Conservation (phyloP, 2,888 invertebrate species). For the Corbicula japonica region DNA sequence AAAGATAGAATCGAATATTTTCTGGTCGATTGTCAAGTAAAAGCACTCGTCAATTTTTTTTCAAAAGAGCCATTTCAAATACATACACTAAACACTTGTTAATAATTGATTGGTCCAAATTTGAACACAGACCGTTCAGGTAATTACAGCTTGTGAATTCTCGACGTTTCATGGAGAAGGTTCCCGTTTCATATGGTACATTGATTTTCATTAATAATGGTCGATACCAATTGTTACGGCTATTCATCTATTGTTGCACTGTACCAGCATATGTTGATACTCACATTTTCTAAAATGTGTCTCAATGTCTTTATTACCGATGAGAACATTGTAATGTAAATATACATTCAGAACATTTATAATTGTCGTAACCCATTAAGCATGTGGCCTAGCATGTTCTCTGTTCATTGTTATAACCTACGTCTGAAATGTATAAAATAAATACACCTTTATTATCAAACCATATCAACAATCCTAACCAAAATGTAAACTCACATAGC, state of each 20-base stretch:
- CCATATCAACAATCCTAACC: no score
- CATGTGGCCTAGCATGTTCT: no score
- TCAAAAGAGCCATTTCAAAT: constrained; percentile 31
- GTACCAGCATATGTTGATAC: no score
- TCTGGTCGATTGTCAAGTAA: constrained; percentile 47
- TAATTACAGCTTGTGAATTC: constrained; percentile 29
- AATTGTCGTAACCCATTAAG: no score
- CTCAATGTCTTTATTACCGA: no score
- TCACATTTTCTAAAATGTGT: no score
- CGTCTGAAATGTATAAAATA: no score
- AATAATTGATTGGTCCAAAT: constrained; percentile 36
- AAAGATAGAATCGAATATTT: constrained; percentile 52
- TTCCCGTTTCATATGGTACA: constrained; percentile 14
- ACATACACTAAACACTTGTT: constrained; percentile 35
- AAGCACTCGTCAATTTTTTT: constrained; percentile 44
- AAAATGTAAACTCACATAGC: no score
- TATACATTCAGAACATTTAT: no score
- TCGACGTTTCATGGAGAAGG: constrained; percentile 11
- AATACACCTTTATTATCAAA: no score
- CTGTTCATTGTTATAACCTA: no score
- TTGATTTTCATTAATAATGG: constrained; percentile 22
- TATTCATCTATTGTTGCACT: constrained; percentile 1
- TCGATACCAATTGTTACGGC: background rate
- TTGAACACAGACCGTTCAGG: constrained; percentile 14
- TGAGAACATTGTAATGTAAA: no score